Conservation (phyloP, 35 echinoderm and acorn worm species). For the Stichopus chloronotus region DNA sequence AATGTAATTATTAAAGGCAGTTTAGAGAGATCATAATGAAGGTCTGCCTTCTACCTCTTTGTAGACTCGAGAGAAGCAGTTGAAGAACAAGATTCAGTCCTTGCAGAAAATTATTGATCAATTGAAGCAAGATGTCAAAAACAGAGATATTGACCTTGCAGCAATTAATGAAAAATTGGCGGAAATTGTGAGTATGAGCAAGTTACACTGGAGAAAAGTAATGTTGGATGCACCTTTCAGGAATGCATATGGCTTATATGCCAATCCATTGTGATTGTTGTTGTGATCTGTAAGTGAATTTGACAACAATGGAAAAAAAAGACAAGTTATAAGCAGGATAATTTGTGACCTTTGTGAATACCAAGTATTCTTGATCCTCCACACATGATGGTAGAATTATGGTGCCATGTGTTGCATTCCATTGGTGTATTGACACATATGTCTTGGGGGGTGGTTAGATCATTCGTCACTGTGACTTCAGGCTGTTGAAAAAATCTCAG, state of each 20-base stretch:
- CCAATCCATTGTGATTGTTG: neutral
- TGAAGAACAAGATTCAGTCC: conserved; percentile 71
- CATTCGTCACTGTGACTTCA: too few relatives aligned
- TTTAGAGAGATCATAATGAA: too few relatives aligned
- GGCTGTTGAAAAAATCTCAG: too few relatives aligned
- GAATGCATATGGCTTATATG: neutral
- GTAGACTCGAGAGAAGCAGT: conserved; percentile 70
- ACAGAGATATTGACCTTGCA: conserved; percentile 51
- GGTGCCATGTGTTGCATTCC: too few relatives aligned
- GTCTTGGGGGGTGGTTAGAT: too few relatives aligned
- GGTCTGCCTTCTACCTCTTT: neutral
- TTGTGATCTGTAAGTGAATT: neutral
- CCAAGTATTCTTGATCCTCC: too few relatives aligned
- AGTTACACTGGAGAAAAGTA: neutral
- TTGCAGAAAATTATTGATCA: conserved; percentile 78
- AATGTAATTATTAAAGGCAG: too few relatives aligned
- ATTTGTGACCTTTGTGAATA: too few relatives aligned
- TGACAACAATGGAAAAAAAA: neutral
- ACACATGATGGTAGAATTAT: too few relatives aligned
- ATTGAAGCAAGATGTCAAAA: conserved; percentile 70
- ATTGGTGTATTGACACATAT: too few relatives aligned
- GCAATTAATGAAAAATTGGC: conserved; percentile 47
- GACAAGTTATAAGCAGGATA: neutral
- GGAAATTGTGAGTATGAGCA: conserved; percentile 64
- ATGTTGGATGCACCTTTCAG: neutral